Evolutionary conservation across 2,797 vertebrate species (phyloP), one percentile per base, ranked within the genome.

Genomic region (Podarcis siculus): DNA sequence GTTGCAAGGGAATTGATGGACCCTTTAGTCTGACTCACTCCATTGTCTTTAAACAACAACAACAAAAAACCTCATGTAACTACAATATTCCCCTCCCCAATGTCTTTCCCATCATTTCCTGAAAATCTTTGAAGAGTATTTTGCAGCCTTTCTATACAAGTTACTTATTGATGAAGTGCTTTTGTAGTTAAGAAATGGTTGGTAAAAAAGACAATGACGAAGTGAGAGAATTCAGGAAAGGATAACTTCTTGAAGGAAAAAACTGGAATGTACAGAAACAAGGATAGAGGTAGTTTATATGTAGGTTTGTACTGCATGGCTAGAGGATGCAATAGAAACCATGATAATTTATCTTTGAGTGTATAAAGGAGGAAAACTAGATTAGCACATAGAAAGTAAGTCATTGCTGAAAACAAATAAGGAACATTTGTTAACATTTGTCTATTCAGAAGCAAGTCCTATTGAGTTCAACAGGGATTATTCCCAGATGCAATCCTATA

Each of bases 181-280:
- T 79, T 19, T 32, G 5, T 35, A 10, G 8, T 79, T 9, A 35
- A 37, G 69, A 55, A 32, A 6, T 83, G 19, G 7, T 45, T 69
- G 21, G 39, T 75, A 73, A 37, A 67, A 1, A 42, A 82, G 69
- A 42, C 37, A n/a, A 21, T 42, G 27, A 35, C 30, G 49, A 1
- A 0, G 6, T 19, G 35, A 23, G 35, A 69, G 27, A 37, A 30
- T 79, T 73, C 55, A 35, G 12, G 79, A 67, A 87, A 25, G n/a
- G 87, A 79, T 88, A 82, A 92, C 86, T 30, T 25, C 23, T 25
- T 30, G 8, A 30, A 42, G 84, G 85, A 69, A 69, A 90, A 90
- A 83, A 76, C 1, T n/a, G 19, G 30, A 61, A 17, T n/a, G 80
- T 21, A 42, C 17, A 55, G 27, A 30, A 79, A 86, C 19, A 82